These are phyloP conservation scores for Rhagologus leucostigma DNA, from an alignment of 2,113 vertebrate genomes.

Conservation along the genomic window DNA sequence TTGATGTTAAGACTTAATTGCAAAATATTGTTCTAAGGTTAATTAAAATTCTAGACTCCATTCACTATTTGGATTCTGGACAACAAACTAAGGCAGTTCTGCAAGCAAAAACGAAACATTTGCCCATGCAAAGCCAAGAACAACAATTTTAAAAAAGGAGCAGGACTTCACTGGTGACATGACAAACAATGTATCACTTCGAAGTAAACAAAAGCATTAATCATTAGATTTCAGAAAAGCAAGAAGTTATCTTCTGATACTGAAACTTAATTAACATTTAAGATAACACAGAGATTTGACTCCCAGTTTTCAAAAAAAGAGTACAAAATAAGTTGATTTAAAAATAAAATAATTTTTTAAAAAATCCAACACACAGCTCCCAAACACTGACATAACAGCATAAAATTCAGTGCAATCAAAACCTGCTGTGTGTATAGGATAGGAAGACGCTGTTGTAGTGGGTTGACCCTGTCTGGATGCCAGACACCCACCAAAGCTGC, in stretches of 20 bases:
- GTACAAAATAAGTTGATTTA: background rate
- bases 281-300: background rate
- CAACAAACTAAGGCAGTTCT: background rate
- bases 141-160: background rate
- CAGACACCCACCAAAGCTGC: background rate
- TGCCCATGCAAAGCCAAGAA: background rate
- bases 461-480: background rate
- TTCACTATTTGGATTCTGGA: background rate
- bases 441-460: background rate
- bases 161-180: background rate
- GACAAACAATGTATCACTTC: background rate
- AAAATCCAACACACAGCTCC: background rate
- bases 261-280: background rate
- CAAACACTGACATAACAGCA: background rate
- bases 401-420: background rate
- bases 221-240: constrained; percentile 25
- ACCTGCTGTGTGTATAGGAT: background rate
- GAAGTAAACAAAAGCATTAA: constrained; percentile 37
- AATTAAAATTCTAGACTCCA: background rate
- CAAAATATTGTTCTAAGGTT: background rate
- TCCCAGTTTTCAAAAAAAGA: background rate
- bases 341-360: background rate
- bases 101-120: background rate
- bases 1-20: background rate
- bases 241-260: background rate